Percentiles rank a stretch among this genome's conserved stretches.
Conservation (phyloP, 2,113 vertebrate genomes). For the Amia ocellicauda region DNA sequence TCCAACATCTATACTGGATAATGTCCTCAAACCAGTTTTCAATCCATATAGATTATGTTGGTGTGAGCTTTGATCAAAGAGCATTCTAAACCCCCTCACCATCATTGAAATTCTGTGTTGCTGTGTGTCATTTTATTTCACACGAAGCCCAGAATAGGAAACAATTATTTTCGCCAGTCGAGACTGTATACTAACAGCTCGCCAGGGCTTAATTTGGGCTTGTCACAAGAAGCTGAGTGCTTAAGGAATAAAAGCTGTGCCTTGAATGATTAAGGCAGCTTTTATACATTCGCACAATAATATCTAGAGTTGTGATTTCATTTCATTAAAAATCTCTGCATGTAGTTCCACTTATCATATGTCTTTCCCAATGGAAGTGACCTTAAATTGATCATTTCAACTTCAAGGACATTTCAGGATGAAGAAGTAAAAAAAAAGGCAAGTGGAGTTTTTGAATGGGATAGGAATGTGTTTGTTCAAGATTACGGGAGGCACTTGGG, state of each 20-base stretch:
- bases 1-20: not conserved
- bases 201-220: conserved; percentile 63
- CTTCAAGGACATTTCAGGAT: not conserved
- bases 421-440: not conserved
- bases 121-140: conserved; percentile 21
- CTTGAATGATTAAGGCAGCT: conserved; percentile 69
- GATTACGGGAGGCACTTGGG: not conserved
- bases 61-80: conserved; percentile 20
- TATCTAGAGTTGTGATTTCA: conserved; percentile 46
- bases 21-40: not conserved
- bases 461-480: not conserved
- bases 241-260: conserved; percentile 74
- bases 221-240: conserved; percentile 59
- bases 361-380: not conserved
- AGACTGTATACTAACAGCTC: conserved; percentile 42
- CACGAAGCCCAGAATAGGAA: conserved; percentile 38
- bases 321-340: conserved; percentile 67
- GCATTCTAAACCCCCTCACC: conserved; percentile 31
- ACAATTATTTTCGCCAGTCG: conserved; percentile 43
- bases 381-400: not conserved
- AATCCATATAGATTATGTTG: conserved; percentile 1
- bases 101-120: conserved; percentile 33
- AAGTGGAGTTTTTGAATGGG: not conserved
- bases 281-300: conserved; percentile 50
- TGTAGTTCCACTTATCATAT: conserved; percentile 28